phyloP scores from a whole-genome alignment of 2,797 vertebrate genomes.

The Etheostoma nigrum region DNA sequence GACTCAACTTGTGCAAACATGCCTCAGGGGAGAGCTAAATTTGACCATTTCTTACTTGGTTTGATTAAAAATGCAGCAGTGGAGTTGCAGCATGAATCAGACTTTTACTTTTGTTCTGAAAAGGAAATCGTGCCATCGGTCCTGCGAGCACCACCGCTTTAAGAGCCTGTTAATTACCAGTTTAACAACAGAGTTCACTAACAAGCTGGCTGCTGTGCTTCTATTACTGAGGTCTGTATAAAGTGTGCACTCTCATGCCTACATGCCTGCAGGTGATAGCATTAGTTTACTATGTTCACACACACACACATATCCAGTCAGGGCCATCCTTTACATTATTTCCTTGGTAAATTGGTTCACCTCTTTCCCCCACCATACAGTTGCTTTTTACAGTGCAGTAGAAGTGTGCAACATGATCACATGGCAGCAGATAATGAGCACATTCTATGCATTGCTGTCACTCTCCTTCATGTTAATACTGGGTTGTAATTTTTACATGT shows the following conservation, averaged over 20 bases:
- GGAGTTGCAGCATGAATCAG: constrained; percentile 1
- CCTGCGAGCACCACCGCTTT: background rate
- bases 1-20: constrained; percentile 3
- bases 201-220: constrained; percentile 21
- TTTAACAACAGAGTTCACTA: constrained; percentile 15
- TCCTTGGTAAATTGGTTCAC: constrained; percentile 2
- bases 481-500: constrained; percentile 14
- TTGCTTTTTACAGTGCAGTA: constrained; percentile 15
- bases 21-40: constrained; percentile 9
- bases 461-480: background rate
- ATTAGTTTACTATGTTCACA: background rate
- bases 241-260: background rate
- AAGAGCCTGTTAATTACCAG: constrained; percentile 22
- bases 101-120: constrained; percentile 1
- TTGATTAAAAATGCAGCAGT: constrained; percentile 35
- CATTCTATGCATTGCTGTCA: constrained; percentile 37
- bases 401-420: constrained; percentile 19
- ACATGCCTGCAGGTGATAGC: constrained; percentile 28
- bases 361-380: background rate
- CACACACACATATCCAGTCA: constrained; percentile 18
- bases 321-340: constrained; percentile 23
- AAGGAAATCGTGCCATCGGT: background rate
- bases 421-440: constrained; percentile 19
- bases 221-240: constrained; percentile 19
- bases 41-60: constrained; percentile 25